Evolutionary conservation across 2,888 invertebrate species (phyloP).

Genomic region (Mantis religiosa): DNA sequence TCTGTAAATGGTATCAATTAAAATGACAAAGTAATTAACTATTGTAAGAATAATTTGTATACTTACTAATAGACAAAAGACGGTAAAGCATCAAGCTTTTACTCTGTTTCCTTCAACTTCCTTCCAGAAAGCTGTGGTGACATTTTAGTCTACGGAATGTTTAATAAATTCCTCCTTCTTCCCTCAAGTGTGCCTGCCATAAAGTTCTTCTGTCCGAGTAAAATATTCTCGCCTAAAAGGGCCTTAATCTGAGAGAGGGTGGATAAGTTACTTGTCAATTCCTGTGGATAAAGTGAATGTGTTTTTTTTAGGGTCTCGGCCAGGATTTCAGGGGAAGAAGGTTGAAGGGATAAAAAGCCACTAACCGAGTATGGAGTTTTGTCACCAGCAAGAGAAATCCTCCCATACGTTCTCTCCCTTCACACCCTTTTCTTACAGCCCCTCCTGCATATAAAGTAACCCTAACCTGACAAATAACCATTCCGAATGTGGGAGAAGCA

Average conservation of each 20-base stretch:
- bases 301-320: conserved; percentile 10
- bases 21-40: no score
- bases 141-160: not conserved
- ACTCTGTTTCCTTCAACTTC: not conserved
- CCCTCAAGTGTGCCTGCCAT: not conserved
- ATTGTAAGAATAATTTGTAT: no score
- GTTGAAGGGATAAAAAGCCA: conserved; percentile 5
- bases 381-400: conserved; percentile 20
- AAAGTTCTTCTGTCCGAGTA: not conserved
- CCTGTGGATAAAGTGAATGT: conserved; percentile 16
- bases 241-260: conserved; percentile 7
- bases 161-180: not conserved
- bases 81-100: no score
- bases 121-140: not conserved
- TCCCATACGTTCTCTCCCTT: not conserved
- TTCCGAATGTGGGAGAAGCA: conserved; percentile 4
- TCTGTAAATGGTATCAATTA: no score
- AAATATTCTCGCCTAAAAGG: not conserved
- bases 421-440: not conserved
- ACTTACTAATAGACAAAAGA: no score
- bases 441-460: conserved; percentile 15
- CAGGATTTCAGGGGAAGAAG: not conserved
- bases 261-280: conserved; percentile 14
- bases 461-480: conserved; percentile 12
- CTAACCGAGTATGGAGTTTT: conserved; percentile 17